phyloP scores from a whole-genome alignment of 2,113 vertebrate genomes.

The Archilochus colubris region DNA sequence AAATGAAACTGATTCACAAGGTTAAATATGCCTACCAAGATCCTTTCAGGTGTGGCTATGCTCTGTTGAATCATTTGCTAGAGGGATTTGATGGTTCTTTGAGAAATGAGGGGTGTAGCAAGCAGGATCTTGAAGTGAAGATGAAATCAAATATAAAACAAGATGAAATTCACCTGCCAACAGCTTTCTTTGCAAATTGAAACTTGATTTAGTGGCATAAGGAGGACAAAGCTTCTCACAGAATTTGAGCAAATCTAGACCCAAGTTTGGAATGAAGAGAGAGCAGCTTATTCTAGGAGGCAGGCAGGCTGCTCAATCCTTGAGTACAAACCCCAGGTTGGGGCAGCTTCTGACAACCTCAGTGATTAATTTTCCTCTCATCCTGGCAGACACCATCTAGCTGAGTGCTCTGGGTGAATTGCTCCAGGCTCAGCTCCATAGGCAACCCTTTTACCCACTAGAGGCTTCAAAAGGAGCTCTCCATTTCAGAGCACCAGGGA shows the following conservation, averaged over 20 bases:
- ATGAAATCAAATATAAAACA: constrained; percentile 30
- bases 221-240: background rate
- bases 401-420: background rate
- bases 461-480: background rate
- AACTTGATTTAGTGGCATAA: background rate
- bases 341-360: background rate
- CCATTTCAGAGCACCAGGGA: background rate
- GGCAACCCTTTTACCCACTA: background rate
- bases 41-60: background rate
- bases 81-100: constrained; percentile 32
- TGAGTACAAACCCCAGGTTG: fast-evolving
- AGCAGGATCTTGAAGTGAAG: background rate
- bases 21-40: constrained; percentile 41
- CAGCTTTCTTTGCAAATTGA: background rate
- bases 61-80: constrained; percentile 19
- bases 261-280: background rate
- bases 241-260: background rate
- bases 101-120: background rate
- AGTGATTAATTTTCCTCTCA: background rate
- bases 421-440: background rate
- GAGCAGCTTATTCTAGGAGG: background rate
- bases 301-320: background rate
- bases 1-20: constrained; percentile 50
- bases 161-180: background rate
- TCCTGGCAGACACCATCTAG: fast-evolving